These are phyloP conservation scores for Pongo pygmaeus DNA, from an alignment of 2,113 vertebrate genomes.

Conservation along the genomic window DNA sequence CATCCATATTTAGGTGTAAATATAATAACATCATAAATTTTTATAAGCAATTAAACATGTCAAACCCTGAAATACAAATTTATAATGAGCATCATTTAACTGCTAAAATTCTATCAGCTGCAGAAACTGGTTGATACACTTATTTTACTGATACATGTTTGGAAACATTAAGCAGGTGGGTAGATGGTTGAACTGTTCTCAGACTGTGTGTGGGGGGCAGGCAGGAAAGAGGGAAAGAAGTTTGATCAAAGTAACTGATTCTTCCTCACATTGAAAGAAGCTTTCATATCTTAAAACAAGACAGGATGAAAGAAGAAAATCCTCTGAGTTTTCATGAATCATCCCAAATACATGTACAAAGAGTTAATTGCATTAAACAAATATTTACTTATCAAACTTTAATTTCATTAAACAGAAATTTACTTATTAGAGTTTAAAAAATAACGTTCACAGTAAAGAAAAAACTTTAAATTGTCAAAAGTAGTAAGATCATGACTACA, in stretches of 20 bases:
- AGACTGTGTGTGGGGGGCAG: neutral
- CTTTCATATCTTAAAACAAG: neutral
- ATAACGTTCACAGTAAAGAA: neutral
- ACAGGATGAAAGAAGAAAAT: neutral
- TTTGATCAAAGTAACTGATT: neutral
- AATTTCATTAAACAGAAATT: neutral
- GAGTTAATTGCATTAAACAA: neutral
- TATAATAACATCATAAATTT: neutral
- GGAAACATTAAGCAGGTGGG: neutral
- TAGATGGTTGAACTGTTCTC: neutral
- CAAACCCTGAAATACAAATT: slow-evolving; percentile 2
- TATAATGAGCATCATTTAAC: neutral
- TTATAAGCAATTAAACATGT: neutral
- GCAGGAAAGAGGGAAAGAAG: accelerated
- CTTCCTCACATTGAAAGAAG: neutral
- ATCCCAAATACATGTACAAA: neutral
- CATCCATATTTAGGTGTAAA: neutral
- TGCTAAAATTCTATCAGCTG: neutral
- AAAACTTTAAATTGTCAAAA: neutral
- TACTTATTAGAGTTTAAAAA: neutral
- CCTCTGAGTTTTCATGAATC: neutral
- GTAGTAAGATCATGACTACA: neutral
- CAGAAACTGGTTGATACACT: neutral
- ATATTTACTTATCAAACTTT: neutral
- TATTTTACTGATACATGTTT: neutral